phyloP scores from a whole-genome alignment of 1,140 invertebrate genomes.

The Drosophila orosa region DNA sequence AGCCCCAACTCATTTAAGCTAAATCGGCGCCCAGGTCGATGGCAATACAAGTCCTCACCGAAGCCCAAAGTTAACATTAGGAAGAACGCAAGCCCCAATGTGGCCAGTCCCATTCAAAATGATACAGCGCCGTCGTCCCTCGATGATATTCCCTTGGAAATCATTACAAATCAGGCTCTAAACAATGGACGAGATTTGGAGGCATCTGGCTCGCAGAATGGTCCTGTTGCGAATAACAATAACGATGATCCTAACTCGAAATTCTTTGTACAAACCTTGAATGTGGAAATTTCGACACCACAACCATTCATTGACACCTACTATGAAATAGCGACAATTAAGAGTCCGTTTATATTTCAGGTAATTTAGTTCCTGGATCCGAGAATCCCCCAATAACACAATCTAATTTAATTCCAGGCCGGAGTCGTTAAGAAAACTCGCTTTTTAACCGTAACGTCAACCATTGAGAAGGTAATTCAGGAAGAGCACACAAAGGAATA shows the following conservation, averaged over 20 bases:
- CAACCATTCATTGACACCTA: slow-evolving; percentile 92
- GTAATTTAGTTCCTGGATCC: slow-evolving; percentile 84
- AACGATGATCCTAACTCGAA: slow-evolving; percentile 85
- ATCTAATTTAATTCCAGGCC: slow-evolving; percentile 87
- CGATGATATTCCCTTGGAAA: slow-evolving; percentile 47
- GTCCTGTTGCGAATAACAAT: slow-evolving; percentile 86
- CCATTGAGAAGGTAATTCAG: slow-evolving; percentile 90
- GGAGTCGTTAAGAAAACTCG: slow-evolving; percentile 94
- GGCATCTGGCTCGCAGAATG: slow-evolving; percentile 88
- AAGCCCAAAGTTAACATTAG: slow-evolving; percentile 93
- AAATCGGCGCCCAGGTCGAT: slow-evolving; percentile 90
- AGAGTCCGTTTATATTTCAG: slow-evolving; percentile 94
- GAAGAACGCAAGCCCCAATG: slow-evolving; percentile 83
- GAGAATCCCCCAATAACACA: background rate
- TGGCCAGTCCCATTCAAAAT: slow-evolving; percentile 24
- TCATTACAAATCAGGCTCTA: slow-evolving; percentile 38
- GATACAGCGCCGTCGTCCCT: slow-evolving; percentile 17
- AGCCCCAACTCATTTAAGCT: slow-evolving; percentile 90
- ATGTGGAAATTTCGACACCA: slow-evolving; percentile 94
- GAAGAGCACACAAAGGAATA: slow-evolving; percentile 86
- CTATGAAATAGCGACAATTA: slow-evolving; percentile 94
- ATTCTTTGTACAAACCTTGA: slow-evolving; percentile 90
- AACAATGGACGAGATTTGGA: slow-evolving; percentile 86
- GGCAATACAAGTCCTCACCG: slow-evolving; percentile 94
- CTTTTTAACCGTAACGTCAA: slow-evolving; percentile 93